Conservation (phyloP, 2,797 vertebrate genomes). For the Tokudaia tokunoshimensis region DNA sequence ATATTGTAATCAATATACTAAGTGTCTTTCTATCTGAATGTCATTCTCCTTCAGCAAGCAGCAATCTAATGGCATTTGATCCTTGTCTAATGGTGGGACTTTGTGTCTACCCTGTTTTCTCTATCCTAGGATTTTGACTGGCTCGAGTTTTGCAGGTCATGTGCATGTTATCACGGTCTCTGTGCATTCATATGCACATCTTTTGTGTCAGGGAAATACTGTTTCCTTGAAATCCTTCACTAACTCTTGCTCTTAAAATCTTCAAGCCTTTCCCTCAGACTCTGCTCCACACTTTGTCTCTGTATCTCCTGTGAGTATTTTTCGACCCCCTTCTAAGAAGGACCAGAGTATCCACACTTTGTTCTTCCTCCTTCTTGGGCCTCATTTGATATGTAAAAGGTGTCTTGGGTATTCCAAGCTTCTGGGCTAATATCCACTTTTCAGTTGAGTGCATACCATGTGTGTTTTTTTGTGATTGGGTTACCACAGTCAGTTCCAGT, state of each 20-base stretch:
- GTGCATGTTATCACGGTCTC: background rate
- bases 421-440: too few species aligned
- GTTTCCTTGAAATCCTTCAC: background rate
- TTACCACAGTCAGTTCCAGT: too few species aligned
- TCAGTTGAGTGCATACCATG: too few species aligned
- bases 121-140: background rate
- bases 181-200: background rate
- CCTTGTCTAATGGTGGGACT: background rate
- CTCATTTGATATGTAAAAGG: too few species aligned
- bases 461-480: too few species aligned
- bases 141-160: background rate
- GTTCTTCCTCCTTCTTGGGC: too few species aligned
- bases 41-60: background rate
- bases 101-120: background rate
- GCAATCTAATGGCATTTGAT: background rate
- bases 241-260: background rate
- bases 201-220: too few species aligned
- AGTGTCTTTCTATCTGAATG: background rate
- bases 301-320: too few species aligned
- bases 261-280: background rate
- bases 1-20: background rate
- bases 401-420: too few species aligned
- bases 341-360: too few species aligned
- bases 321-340: too few species aligned
- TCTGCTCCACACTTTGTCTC: too few species aligned